These are phyloP conservation scores for Salvelinus namaycush DNA, from an alignment of 2,113 vertebrate genomes.

Conservation along the genomic window DNA sequence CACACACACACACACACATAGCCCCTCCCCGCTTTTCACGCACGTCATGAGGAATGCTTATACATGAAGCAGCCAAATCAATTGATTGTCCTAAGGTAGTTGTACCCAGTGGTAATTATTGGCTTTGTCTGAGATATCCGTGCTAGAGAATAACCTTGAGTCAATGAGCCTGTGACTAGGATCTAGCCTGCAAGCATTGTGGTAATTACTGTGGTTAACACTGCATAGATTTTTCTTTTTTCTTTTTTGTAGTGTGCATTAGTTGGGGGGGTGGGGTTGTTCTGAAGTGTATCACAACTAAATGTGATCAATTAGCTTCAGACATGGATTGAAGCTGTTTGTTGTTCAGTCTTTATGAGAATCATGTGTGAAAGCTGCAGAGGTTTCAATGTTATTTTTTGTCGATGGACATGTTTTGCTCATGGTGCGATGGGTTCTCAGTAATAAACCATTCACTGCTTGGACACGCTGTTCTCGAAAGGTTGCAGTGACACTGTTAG, in stretches of 20 bases:
- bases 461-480: background rate
- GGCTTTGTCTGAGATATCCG: slow-evolving; percentile 7
- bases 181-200: background rate
- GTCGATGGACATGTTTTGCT: background rate
- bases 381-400: background rate
- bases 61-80: background rate
- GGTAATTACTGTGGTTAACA: slow-evolving; percentile 4
- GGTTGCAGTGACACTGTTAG: background rate
- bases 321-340: background rate
- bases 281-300: background rate
- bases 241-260: background rate
- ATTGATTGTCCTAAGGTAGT: slow-evolving; percentile 5
- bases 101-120: slow-evolving; percentile 2
- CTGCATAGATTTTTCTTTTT: background rate
- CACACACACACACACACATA: background rate
- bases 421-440: background rate
- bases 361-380: background rate
- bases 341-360: background rate
- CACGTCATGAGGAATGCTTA: background rate
- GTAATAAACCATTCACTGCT: background rate
- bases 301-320: slow-evolving; percentile 4
- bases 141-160: slow-evolving; percentile 8
- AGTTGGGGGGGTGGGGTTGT: background rate
- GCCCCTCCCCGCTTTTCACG: background rate
- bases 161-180: background rate